Percentiles rank a stretch among this genome's conserved stretches.
phyloP scores from a whole-genome alignment of 1,140 invertebrate genomes.

The Eriosoma lanigerum region DNA sequence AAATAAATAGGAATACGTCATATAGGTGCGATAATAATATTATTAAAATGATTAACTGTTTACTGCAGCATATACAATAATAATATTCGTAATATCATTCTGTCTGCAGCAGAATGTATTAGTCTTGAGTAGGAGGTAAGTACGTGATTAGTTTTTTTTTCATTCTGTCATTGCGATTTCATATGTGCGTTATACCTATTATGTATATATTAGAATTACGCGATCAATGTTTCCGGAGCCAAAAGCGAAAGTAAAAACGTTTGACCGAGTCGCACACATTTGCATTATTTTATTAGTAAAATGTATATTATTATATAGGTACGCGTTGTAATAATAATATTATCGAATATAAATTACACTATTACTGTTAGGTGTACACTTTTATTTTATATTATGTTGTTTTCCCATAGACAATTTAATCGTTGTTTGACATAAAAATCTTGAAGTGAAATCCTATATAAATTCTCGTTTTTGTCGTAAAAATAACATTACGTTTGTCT shows the following conservation, averaged over 20 bases:
- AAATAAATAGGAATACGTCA: too few species aligned
- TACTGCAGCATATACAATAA: not conserved
- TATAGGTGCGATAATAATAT: not conserved
- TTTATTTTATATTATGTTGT: too few species aligned
- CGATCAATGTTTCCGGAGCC: slow-evolving; percentile 14
- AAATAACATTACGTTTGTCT: too few species aligned
- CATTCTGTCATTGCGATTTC: not conserved
- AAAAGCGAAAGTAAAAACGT: slow-evolving; percentile 16
- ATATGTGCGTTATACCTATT: not conserved
- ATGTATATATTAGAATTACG: not conserved
- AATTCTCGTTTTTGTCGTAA: too few species aligned
- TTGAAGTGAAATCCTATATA: too few species aligned
- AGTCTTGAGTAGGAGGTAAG: not conserved
- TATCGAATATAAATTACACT: slow-evolving; percentile 10
- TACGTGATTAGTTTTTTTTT: not conserved
- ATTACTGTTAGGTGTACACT: not conserved
- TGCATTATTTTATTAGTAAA: slow-evolving; percentile 10
- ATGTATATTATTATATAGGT: not conserved
- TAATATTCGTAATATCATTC: not conserved
- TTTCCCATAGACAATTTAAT: too few species aligned
- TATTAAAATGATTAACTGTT: not conserved
- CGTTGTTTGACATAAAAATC: too few species aligned
- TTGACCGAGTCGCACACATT: slow-evolving; percentile 16
- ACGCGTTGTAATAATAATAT: not conserved
- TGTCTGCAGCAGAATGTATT: not conserved